phyloP scores from a whole-genome alignment of 2,888 invertebrate genomes.

The Bombylius major region DNA sequence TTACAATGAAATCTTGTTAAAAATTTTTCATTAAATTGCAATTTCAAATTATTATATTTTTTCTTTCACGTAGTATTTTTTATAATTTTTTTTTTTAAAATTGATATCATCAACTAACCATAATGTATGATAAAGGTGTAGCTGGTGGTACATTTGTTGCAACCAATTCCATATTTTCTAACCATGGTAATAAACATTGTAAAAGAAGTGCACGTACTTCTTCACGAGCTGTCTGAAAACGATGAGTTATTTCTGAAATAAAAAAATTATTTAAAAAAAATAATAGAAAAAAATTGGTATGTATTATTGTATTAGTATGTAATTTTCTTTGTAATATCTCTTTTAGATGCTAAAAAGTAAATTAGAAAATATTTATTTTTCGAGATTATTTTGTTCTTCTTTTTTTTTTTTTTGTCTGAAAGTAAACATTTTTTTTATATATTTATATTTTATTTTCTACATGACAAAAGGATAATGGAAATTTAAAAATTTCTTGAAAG shows the following conservation, averaged over 20 bases:
- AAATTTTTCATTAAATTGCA: neutral
- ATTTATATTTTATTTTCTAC: too few relatives aligned
- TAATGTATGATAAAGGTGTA: constrained; percentile 71
- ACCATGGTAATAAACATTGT: constrained; percentile 91
- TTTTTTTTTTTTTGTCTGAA: too few relatives aligned
- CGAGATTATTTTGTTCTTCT: too few relatives aligned
- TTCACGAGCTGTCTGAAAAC: constrained; percentile 90
- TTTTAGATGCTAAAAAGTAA: too few relatives aligned
- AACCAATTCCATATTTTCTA: constrained; percentile 96
- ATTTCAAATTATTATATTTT: neutral
- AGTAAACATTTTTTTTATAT: too few relatives aligned
- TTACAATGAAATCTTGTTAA: neutral
- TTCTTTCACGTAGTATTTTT: neutral
- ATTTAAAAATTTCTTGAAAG: too few relatives aligned
- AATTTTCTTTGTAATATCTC: too few relatives aligned
- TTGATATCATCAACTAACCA: constrained; percentile 41
- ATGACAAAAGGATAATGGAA: too few relatives aligned
- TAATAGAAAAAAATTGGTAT: too few relatives aligned
- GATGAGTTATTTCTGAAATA: constrained; percentile 81
- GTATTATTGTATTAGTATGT: constrained; percentile 1
- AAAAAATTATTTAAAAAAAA: constrained; percentile 2
- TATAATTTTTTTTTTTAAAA: neutral
- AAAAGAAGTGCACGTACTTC: constrained; percentile 84
- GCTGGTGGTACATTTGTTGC: constrained; percentile 92
- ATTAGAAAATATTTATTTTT: too few relatives aligned